Percentiles rank a stretch among this genome's conserved stretches.
These are phyloP conservation scores for Ifrita kowaldi DNA, from an alignment of 2,113 vertebrate species.

Conservation along the genomic window DNA sequence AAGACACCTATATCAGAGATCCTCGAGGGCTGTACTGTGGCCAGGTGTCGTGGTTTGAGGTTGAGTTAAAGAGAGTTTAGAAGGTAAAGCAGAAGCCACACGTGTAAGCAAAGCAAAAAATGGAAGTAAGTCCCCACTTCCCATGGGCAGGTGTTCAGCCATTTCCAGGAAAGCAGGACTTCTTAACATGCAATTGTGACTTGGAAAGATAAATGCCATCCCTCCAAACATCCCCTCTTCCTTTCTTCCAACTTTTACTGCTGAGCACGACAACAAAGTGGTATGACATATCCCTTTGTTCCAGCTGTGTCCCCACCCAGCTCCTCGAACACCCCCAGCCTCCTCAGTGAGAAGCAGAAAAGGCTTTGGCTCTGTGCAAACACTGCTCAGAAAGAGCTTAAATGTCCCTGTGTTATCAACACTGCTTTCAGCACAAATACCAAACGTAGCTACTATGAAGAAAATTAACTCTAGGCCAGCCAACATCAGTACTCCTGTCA, in stretches of 20 bases:
- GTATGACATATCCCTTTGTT: neutral
- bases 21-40: neutral
- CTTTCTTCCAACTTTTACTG: neutral
- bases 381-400: neutral
- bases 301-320: fast-evolving
- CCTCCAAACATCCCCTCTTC: fast-evolving
- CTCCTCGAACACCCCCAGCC: neutral
- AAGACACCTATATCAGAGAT: neutral
- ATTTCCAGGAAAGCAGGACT: neutral
- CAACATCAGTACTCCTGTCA: neutral
- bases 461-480: neutral
- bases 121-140: neutral
- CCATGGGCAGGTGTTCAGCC: neutral
- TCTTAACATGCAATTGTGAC: fast-evolving
- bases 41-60: fast-evolving
- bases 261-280: fast-evolving
- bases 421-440: neutral
- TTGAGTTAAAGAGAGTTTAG: neutral
- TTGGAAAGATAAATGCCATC: neutral
- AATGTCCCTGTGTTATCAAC: neutral
- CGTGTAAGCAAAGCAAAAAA: neutral
- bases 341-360: neutral
- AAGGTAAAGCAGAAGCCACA: neutral
- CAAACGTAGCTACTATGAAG: neutral
- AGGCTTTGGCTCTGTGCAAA: neutral